phyloP scores from a whole-genome alignment of 2,888 invertebrate species.

The Heliconius charithonia region DNA sequence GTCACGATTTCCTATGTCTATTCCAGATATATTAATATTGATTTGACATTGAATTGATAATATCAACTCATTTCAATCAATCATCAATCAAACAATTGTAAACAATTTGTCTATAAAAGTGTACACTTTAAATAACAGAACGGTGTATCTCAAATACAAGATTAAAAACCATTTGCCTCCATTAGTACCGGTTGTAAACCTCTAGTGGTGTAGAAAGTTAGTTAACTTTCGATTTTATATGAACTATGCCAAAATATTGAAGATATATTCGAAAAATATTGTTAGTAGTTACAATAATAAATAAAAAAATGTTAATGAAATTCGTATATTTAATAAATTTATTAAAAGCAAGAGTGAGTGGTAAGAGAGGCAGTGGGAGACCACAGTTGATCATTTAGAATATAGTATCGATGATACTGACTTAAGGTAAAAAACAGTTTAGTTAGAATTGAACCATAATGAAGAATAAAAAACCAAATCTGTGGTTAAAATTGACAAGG shows the following conservation, averaged over 20 bases:
- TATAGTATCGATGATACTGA: too few relatives aligned
- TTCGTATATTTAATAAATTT: too few relatives aligned
- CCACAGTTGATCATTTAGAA: too few relatives aligned
- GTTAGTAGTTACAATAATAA: not conserved
- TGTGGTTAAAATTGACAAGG: too few relatives aligned
- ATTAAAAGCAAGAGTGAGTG: too few relatives aligned
- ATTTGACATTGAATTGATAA: not conserved
- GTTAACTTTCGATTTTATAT: slow-evolving; percentile 20
- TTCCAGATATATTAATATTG: not conserved
- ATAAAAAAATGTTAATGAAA: not conserved
- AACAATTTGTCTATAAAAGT: slow-evolving; percentile 21
- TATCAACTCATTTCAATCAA: slow-evolving; percentile 32
- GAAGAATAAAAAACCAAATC: too few relatives aligned
- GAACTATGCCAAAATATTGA: not conserved
- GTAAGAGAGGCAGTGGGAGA: too few relatives aligned
- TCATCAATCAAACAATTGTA: slow-evolving; percentile 1
- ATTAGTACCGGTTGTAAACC: slow-evolving; percentile 47
- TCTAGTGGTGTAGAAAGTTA: slow-evolving; percentile 56
- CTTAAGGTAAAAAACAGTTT: too few relatives aligned
- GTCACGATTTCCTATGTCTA: not conserved
- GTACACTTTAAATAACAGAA: slow-evolving; percentile 5
- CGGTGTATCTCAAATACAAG: slow-evolving; percentile 16
- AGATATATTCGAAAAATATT: not conserved
- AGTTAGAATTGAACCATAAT: too few relatives aligned
- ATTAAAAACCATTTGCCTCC: slow-evolving; percentile 39